Conservation (phyloP, 2,797 vertebrate species). For the Schizopygopsis pylzovi region DNA sequence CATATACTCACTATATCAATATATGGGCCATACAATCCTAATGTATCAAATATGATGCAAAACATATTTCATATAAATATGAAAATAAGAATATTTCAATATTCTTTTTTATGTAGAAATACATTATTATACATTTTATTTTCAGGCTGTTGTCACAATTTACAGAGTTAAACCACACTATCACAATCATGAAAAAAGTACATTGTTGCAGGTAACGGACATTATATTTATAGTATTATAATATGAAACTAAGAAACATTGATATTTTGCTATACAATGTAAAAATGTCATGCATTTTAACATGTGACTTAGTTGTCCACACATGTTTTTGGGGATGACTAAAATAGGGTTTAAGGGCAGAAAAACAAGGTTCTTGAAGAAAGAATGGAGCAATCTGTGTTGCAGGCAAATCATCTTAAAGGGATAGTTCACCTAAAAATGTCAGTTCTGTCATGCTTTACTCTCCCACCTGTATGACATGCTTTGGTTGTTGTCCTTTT, state of each 20-base stretch:
- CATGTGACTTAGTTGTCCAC: too few relatives aligned
- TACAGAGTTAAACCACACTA: too few relatives aligned
- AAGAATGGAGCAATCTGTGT: neutral
- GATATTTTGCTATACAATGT: too few relatives aligned
- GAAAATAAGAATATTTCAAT: neutral
- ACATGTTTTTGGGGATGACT: too few relatives aligned
- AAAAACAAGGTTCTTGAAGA: neutral
- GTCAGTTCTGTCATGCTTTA: neutral
- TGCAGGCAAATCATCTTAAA: neutral
- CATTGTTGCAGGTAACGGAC: too few relatives aligned
- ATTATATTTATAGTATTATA: too few relatives aligned
- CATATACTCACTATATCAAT: neutral
- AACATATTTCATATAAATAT: neutral
- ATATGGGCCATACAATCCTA: neutral
- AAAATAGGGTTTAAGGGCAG: neutral
- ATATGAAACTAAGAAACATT: too few relatives aligned
- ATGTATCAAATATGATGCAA: neutral
- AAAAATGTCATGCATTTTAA: too few relatives aligned
- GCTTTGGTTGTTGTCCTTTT: neutral
- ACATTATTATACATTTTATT: too few relatives aligned
- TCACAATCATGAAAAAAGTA: too few relatives aligned
- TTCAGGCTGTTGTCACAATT: neutral
- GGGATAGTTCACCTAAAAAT: neutral
- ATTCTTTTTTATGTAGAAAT: neutral
- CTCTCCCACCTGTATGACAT: neutral